These are phyloP conservation scores for Carterocephalus palaemon DNA, from an alignment of 2,888 invertebrate genomes.

Conservation along the genomic window DNA sequence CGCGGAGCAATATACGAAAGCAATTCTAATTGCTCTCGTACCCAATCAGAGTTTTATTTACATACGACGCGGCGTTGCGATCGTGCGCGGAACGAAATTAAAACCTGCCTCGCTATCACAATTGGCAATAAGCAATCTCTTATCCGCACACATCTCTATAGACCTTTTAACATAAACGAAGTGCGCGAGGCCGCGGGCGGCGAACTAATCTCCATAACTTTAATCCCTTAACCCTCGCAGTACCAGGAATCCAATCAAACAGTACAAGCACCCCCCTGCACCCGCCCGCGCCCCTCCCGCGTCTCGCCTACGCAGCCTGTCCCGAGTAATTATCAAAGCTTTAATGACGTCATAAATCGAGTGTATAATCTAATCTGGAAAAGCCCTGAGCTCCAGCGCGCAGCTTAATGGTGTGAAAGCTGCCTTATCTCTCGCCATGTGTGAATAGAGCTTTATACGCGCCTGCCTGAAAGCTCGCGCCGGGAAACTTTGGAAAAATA, in stretches of 20 bases:
- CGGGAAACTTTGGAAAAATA: conserved; percentile 80
- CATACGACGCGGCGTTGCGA: conserved; percentile 30
- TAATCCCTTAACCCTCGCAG: conserved; percentile 77
- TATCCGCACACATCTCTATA: conserved; percentile 75
- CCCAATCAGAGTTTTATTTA: conserved; percentile 37
- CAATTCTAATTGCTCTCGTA: conserved; percentile 31
- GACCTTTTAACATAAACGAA: conserved; percentile 76
- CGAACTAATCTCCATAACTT: conserved; percentile 79
- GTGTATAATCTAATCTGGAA: conserved; percentile 81
- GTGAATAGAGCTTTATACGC: conserved; percentile 79
- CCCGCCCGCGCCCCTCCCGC: conserved; percentile 44
- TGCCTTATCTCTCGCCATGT: conserved; percentile 79
- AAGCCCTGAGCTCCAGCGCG: conserved; percentile 78
- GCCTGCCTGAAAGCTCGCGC: conserved; percentile 76
- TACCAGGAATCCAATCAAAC: conserved; percentile 79
- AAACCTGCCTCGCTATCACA: conserved; percentile 69
- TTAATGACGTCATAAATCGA: conserved; percentile 80
- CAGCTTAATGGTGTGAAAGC: conserved; percentile 80
- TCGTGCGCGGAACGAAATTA: conserved; percentile 59
- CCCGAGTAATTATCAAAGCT: conserved; percentile 81
- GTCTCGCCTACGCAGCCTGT: conserved; percentile 77
- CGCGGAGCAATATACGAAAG: conserved; percentile 20
- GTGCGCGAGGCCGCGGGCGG: conserved; percentile 71
- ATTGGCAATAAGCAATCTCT: conserved; percentile 78
- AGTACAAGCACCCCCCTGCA: conserved; percentile 68